Percentiles rank a stretch among this genome's conserved stretches.
phyloP scores from a whole-genome alignment of 2,888 invertebrate genomes.

The Odontocerum albicorne region DNA sequence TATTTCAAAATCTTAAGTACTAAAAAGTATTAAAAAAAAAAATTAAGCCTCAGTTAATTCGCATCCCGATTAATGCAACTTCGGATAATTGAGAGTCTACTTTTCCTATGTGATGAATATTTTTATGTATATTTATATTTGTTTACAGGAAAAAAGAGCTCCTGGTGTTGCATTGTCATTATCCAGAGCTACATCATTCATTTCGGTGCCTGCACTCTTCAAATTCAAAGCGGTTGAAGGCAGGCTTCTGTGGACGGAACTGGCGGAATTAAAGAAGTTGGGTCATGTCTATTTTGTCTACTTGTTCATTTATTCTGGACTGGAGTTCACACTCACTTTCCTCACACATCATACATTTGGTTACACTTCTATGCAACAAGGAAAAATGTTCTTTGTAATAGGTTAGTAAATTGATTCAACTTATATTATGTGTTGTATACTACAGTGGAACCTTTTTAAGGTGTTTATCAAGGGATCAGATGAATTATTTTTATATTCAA shows the following conservation, averaged over 20 bases:
- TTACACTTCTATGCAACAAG: conserved; percentile 94
- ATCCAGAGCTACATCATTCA: conserved; percentile 60
- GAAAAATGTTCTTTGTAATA: conserved; percentile 94
- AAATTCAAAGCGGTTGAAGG: conserved; percentile 70
- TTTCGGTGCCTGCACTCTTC: conserved; percentile 52
- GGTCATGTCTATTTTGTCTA: conserved; percentile 87
- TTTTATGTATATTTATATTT: conserved; percentile 41
- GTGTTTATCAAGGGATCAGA: too few species aligned
- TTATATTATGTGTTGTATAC: too few species aligned
- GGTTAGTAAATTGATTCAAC: conserved; percentile 63
- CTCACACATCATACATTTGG: conserved; percentile 90
- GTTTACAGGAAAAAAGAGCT: conserved; percentile 68
- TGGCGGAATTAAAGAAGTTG: conserved; percentile 64
- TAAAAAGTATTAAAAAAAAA: too few species aligned
- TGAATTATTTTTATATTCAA: too few species aligned
- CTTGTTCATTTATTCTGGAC: conserved; percentile 91
- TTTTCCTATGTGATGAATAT: too few species aligned
- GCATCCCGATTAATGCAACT: too few species aligned
- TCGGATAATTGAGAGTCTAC: too few species aligned
- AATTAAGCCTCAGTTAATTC: too few species aligned
- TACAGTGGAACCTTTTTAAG: too few species aligned
- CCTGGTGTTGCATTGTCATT: conserved; percentile 67
- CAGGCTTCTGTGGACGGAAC: conserved; percentile 59
- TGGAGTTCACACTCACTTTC: conserved; percentile 97
- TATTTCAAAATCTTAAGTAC: too few species aligned